These are phyloP conservation scores for Limnodromus scolopaceus DNA, from an alignment of 2,797 vertebrate genomes.

Conservation along the genomic window DNA sequence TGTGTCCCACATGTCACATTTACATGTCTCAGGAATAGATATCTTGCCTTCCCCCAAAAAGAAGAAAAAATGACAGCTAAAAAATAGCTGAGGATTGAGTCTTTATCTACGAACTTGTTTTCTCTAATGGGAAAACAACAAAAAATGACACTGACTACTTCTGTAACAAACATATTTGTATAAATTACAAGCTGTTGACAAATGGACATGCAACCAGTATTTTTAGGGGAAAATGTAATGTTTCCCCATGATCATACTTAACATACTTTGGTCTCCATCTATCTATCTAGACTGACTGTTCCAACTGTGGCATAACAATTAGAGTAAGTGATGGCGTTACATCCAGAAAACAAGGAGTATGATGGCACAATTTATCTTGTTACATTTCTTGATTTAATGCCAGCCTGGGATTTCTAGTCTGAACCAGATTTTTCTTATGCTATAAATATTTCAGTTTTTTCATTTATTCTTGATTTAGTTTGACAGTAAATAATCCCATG, in stretches of 20 bases:
- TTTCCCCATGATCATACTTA: constrained; percentile 40
- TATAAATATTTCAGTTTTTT: constrained; percentile 74
- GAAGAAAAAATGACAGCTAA: background rate
- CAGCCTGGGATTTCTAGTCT: constrained; percentile 31
- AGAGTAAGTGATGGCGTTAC: constrained; percentile 54
- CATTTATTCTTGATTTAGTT: constrained; percentile 71
- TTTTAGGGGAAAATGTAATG: constrained; percentile 24
- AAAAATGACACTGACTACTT: background rate
- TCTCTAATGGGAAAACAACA: background rate
- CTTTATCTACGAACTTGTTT: background rate
- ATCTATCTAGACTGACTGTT: constrained; percentile 12
- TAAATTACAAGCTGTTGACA: constrained; percentile 47
- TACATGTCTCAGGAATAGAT: background rate
- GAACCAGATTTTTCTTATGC: constrained; percentile 57
- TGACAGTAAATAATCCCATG: constrained; percentile 70
- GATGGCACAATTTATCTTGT: constrained; percentile 58
- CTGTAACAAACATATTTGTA: constrained; percentile 39
- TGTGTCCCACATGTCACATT: background rate
- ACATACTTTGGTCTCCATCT: constrained; percentile 8
- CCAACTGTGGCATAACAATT: constrained; percentile 63
- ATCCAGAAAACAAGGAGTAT: constrained; percentile 59
- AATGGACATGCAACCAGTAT: background rate
- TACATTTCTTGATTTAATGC: constrained; percentile 45
- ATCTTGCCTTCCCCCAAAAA: background rate
- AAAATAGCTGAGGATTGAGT: background rate